phyloP scores from a whole-genome alignment of 2,888 invertebrate species.

The Auanema freiburgensis region DNA sequence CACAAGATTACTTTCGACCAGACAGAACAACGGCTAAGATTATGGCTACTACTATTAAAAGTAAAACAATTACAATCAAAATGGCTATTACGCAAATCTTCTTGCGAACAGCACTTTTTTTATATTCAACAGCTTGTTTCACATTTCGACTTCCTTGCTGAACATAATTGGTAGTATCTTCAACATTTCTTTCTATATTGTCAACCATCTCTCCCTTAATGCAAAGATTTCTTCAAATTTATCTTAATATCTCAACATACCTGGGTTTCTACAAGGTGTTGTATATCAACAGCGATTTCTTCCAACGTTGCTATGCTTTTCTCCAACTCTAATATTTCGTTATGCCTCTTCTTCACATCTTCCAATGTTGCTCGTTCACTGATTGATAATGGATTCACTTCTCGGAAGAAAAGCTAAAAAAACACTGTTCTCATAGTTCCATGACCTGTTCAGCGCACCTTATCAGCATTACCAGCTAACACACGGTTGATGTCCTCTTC shows the following conservation, averaged over 20 bases:
- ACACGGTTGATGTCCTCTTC: constrained; percentile 54
- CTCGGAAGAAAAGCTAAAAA: constrained; percentile 56
- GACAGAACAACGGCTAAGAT: constrained; percentile 48
- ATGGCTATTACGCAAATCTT: constrained; percentile 45
- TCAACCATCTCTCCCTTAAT: constrained; percentile 52
- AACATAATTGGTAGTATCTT: constrained; percentile 42
- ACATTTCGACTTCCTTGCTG: constrained; percentile 37
- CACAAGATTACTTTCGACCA: constrained; percentile 29
- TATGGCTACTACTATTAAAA: constrained; percentile 50
- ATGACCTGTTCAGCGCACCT: constrained; percentile 16
- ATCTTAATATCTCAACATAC: constrained; percentile 18
- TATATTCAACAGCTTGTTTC: constrained; percentile 55
- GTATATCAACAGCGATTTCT: constrained; percentile 99
- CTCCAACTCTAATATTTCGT: constrained; percentile 98
- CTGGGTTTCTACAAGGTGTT: constrained; percentile 80
- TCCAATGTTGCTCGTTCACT: constrained; percentile 55
- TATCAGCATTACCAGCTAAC: constrained; percentile 42
- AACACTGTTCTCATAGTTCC: background rate
- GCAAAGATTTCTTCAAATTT: background rate
- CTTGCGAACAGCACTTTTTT: constrained; percentile 53
- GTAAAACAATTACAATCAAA: constrained; percentile 40
- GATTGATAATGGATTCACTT: constrained; percentile 55
- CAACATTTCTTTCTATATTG: constrained; percentile 54
- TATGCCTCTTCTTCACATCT: constrained; percentile 75
- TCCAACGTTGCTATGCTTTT: constrained; percentile 97